Evolutionary conservation across 2,797 vertebrate species (phyloP).

Genomic region (Danio aesculapii): DNA sequence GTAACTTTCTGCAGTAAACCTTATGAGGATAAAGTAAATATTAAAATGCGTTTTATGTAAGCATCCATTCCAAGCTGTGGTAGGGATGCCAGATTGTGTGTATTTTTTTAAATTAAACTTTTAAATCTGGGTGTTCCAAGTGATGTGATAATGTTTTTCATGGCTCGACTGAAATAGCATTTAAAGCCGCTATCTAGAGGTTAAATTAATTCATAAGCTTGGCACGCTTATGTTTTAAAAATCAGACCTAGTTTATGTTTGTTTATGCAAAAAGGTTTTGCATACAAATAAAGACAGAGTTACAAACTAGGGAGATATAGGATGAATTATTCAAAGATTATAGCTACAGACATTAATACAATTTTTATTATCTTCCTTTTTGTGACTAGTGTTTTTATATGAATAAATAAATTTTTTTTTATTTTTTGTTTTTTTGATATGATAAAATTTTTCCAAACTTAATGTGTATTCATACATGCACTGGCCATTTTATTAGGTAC

Average conservation of each 20-base stretch:
- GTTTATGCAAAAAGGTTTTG: not conserved
- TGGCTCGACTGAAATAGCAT: not conserved
- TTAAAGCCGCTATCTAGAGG: conserved; percentile 4
- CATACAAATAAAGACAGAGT: not conserved
- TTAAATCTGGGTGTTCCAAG: not conserved
- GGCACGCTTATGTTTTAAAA: not conserved
- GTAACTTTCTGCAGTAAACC: conserved; percentile 32
- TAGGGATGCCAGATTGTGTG: conserved; percentile 31
- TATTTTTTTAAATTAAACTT: conserved; percentile 29
- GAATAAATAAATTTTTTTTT: too few relatives aligned
- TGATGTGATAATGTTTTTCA: not conserved
- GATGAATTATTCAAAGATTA: too few relatives aligned
- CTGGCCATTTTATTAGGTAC: too few relatives aligned
- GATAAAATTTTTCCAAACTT: too few relatives aligned
- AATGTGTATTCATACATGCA: too few relatives aligned
- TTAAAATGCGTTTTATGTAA: conserved; percentile 18
- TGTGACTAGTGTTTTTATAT: too few relatives aligned
- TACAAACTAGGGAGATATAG: not conserved
- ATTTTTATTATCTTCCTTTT: too few relatives aligned
- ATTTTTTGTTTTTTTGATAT: too few relatives aligned
- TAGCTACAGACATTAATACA: too few relatives aligned
- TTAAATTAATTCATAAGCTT: not conserved
- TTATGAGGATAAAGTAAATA: conserved; percentile 31
- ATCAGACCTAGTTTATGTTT: not conserved
- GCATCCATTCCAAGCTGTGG: conserved; percentile 10